Evolutionary conservation across 2,113 vertebrate genomes (phyloP).

Genomic region (Arothron firmamentum): DNA sequence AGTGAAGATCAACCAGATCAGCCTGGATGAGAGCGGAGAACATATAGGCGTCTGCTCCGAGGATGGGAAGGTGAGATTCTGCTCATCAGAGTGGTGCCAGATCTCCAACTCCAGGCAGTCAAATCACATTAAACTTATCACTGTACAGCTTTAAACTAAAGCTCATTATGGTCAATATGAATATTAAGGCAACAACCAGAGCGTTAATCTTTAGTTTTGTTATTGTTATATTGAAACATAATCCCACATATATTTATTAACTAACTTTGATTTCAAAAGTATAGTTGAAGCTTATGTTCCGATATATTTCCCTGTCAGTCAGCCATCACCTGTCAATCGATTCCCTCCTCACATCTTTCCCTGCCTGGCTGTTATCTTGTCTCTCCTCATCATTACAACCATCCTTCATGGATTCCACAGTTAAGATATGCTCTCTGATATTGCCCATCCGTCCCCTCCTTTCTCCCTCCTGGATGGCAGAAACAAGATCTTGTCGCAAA

Average conservation of each 20-base stretch:
- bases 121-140: conserved; percentile 29
- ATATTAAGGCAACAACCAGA: conserved; percentile 13
- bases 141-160: conserved; percentile 39
- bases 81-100: conserved; percentile 19
- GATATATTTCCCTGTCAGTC: conserved; percentile 57
- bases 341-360: conserved; percentile 64
- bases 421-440: conserved; percentile 73
- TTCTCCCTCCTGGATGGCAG: conserved; percentile 47
- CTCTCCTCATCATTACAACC: conserved; percentile 72
- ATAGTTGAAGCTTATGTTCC: conserved; percentile 37
- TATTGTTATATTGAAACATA: conserved; percentile 32
- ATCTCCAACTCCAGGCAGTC: conserved; percentile 40
- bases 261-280: conserved; percentile 40
- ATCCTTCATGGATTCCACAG: conserved; percentile 67
- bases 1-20: conserved; percentile 99
- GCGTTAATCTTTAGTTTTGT: conserved; percentile 51
- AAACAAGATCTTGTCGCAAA: conserved; percentile 68
- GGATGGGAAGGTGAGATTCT: conserved; percentile 91
- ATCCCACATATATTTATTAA: conserved; percentile 40
- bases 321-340: conserved; percentile 56
- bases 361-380: conserved; percentile 70
- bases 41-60: conserved; percentile 96
- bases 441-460: conserved; percentile 31
- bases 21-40: conserved; percentile 96
- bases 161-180: conserved; percentile 25